Percentiles rank a stretch among this genome's conserved stretches.
These are phyloP conservation scores for Musca vetustissima DNA, from an alignment of 1,140 invertebrate genomes.

Conservation along the genomic window DNA sequence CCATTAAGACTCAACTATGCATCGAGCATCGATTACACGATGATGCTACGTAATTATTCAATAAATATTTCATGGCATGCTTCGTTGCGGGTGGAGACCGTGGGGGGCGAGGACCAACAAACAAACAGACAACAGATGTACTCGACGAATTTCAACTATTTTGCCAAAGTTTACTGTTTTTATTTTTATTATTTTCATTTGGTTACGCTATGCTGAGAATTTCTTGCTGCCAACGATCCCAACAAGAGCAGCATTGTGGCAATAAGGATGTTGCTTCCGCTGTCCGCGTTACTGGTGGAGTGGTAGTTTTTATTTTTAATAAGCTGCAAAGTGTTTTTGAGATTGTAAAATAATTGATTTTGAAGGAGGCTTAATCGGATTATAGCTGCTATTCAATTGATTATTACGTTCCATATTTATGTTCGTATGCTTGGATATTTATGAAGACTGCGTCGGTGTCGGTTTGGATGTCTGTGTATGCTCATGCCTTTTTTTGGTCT, in stretches of 20 bases:
- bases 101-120: not conserved
- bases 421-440: not conserved
- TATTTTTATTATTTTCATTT: too few relatives aligned
- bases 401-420: slow-evolving; percentile 16
- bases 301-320: slow-evolving; percentile 10
- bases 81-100: not conserved
- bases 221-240: not conserved
- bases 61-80: slow-evolving; percentile 13
- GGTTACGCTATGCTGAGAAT: not conserved
- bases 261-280: not conserved
- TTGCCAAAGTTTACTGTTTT: slow-evolving; percentile 2
- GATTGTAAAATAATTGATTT: slow-evolving; percentile 19
- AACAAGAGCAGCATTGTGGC: not conserved
- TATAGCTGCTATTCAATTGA: slow-evolving; percentile 18
- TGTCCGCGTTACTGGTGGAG: too few relatives aligned
- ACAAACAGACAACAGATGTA: slow-evolving; percentile 2
- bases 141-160: not conserved
- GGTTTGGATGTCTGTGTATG: too few relatives aligned
- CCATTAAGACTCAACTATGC: slow-evolving; percentile 15
- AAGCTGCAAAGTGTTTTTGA: slow-evolving; percentile 18
- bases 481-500: too few relatives aligned
- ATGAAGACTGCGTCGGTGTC: too few relatives aligned
- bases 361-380: slow-evolving; percentile 18
- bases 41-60: slow-evolving; percentile 13
- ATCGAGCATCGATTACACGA: slow-evolving; percentile 10